phyloP scores from a whole-genome alignment of 2,888 invertebrate genomes.

The Sussaba pulchella region DNA sequence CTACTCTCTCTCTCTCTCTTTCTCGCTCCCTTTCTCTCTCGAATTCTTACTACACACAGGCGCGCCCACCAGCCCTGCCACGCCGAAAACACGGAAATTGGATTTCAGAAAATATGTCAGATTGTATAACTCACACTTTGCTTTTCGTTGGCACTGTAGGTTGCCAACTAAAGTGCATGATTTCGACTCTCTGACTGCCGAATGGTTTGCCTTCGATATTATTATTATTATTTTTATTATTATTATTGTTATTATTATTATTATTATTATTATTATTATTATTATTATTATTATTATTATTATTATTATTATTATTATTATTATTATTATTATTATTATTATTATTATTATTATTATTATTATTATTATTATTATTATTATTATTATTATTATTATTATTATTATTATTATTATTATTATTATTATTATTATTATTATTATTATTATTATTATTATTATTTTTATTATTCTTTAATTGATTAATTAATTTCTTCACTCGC shows the following conservation, averaged over 20 bases:
- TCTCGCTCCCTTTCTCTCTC: too few species aligned
- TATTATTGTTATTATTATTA: conserved; percentile 11
- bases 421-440: conserved; percentile 24
- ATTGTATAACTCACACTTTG: conserved; percentile 56
- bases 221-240: conserved; percentile 14
- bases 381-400: conserved; percentile 14
- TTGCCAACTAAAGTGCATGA: not conserved
- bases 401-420: conserved; percentile 16
- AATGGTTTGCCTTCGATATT: not conserved
- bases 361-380: conserved; percentile 24
- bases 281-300: too few species aligned
- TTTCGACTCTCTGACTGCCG: not conserved
- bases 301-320: conserved; percentile 13
- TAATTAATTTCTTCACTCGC: too few species aligned
- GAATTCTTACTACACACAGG: not conserved
- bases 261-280: not conserved
- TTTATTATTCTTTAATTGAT: not conserved
- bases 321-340: conserved; percentile 7
- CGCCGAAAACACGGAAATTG: conserved; percentile 59
- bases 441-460: conserved; percentile 25
- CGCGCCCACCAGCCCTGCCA: conserved; percentile 9
- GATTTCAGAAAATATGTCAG: conserved; percentile 64
- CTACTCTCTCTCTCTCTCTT: too few species aligned
- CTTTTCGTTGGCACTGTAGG: conserved; percentile 27
- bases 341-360: conserved; percentile 19